Evolutionary conservation across 92 coral and sea anemone genomes (phyloP).

Genomic region (Muricea muricata): DNA sequence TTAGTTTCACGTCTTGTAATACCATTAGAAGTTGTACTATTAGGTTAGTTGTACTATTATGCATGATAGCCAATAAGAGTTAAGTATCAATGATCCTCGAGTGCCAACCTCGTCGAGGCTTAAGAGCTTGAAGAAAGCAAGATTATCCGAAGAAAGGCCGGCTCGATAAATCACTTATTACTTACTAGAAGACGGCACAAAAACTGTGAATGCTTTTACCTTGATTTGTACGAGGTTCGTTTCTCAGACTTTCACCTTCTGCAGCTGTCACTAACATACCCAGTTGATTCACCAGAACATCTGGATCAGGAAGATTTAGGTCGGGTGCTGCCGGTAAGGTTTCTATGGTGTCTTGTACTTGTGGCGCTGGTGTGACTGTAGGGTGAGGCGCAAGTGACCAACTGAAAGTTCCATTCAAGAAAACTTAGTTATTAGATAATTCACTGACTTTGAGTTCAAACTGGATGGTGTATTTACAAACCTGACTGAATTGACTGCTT

Average conservation of each 20-base stretch:
- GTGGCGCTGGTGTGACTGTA: background rate
- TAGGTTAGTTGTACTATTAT: too few species aligned
- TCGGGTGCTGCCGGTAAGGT: slow-evolving; percentile 12
- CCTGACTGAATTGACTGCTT: slow-evolving; percentile 2
- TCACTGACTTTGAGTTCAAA: background rate
- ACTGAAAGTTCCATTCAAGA: background rate
- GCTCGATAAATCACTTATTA: too few species aligned
- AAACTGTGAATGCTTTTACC: background rate
- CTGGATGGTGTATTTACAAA: background rate
- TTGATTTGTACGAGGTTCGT: slow-evolving; percentile 26
- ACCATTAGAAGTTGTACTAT: too few species aligned
- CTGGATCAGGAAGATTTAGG: slow-evolving; percentile 41
- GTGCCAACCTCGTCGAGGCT: too few species aligned
- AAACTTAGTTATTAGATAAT: slow-evolving; percentile 10
- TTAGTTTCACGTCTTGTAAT: too few species aligned
- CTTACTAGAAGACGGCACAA: background rate
- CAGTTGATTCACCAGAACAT: slow-evolving; percentile 38
- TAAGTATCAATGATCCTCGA: too few species aligned
- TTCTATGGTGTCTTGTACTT: slow-evolving; percentile 5
- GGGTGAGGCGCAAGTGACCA: background rate
- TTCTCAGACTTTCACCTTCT: slow-evolving; percentile 36
- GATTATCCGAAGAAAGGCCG: too few species aligned
- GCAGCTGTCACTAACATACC: slow-evolving; percentile 43
- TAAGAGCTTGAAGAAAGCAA: too few species aligned
- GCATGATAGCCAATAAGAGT: too few species aligned